phyloP scores from a whole-genome alignment of 2,888 invertebrate genomes.

The Agrotis segetum region DNA sequence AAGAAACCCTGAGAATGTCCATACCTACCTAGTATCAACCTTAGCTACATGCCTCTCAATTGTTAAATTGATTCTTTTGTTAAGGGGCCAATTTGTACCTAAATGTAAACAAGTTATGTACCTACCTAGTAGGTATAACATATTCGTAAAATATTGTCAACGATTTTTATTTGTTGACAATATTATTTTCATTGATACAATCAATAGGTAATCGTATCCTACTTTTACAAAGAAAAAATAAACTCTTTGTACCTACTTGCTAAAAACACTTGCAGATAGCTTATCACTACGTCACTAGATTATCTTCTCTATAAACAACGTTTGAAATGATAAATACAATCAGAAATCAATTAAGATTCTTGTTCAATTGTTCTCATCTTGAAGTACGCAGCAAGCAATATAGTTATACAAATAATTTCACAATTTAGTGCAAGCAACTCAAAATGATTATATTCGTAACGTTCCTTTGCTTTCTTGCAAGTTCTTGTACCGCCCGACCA shows the following conservation, averaged over 20 bases:
- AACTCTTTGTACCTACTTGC: constrained; percentile 19
- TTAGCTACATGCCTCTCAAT: constrained; percentile 58
- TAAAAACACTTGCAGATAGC: constrained; percentile 56
- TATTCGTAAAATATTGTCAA: no score
- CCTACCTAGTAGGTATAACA: neutral
- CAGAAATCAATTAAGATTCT: constrained; percentile 70
- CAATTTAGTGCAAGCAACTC: constrained; percentile 27
- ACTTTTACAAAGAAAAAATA: constrained; percentile 5
- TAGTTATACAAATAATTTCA: constrained; percentile 34
- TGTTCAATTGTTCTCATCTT: constrained; percentile 56
- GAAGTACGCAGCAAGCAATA: constrained; percentile 37
- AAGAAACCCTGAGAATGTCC: constrained; percentile 55
- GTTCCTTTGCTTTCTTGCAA: constrained; percentile 51
- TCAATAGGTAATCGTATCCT: no score
- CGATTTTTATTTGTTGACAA: no score
- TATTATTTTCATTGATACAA: no score
- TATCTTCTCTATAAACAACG: constrained; percentile 62
- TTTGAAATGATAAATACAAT: constrained; percentile 67
- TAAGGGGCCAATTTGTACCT: constrained; percentile 21
- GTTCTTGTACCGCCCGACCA: constrained; percentile 57
- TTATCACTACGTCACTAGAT: constrained; percentile 64
- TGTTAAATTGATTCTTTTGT: constrained; percentile 70
- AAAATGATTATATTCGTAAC: constrained; percentile 54
- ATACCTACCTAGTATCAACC: constrained; percentile 16
- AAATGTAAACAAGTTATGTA: neutral